phyloP scores from a whole-genome alignment of 2,797 vertebrate species.

The Mastacembelus armatus region DNA sequence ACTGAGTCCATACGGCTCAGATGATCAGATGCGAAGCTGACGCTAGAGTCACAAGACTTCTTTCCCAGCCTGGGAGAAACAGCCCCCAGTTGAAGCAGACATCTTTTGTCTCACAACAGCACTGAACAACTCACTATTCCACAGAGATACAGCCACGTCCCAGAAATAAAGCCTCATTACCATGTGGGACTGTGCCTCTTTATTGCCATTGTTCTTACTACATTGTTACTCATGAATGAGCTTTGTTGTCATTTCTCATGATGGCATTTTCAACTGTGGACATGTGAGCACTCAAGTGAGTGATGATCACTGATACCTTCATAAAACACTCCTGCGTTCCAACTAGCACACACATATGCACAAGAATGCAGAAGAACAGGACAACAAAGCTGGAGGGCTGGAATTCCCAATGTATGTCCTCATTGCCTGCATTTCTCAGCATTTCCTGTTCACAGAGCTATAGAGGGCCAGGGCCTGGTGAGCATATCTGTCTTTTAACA shows the following conservation, averaged over 20 bases:
- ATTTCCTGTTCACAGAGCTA: slow-evolving; percentile 79
- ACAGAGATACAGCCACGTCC: slow-evolving; percentile 71
- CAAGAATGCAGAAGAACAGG: slow-evolving; percentile 83
- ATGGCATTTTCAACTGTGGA: slow-evolving; percentile 57
- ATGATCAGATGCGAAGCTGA: slow-evolving; percentile 85
- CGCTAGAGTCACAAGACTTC: slow-evolving; percentile 86
- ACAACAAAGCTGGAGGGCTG: slow-evolving; percentile 82
- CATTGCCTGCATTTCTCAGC: slow-evolving; percentile 70
- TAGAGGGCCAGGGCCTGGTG: slow-evolving; percentile 64
- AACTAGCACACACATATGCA: slow-evolving; percentile 46
- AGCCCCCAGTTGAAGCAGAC: slow-evolving; percentile 79
- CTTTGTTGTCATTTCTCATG: slow-evolving; percentile 69
- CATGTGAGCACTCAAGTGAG: slow-evolving; percentile 57
- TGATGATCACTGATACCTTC: slow-evolving; percentile 67
- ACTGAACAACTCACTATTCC: slow-evolving; percentile 74
- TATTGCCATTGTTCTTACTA: slow-evolving; percentile 75
- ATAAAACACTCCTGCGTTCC: slow-evolving; percentile 64
- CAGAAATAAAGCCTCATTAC: slow-evolving; percentile 78
- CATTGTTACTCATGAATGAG: slow-evolving; percentile 70
- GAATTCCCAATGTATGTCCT: slow-evolving; percentile 79
- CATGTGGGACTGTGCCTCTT: slow-evolving; percentile 76
- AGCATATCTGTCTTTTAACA: slow-evolving; percentile 56
- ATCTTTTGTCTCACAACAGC: slow-evolving; percentile 81
- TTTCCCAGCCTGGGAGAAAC: slow-evolving; percentile 75
- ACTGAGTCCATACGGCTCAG: slow-evolving; percentile 75